Conservation (phyloP, 2,113 vertebrate species). For the Agelaius phoeniceus region DNA sequence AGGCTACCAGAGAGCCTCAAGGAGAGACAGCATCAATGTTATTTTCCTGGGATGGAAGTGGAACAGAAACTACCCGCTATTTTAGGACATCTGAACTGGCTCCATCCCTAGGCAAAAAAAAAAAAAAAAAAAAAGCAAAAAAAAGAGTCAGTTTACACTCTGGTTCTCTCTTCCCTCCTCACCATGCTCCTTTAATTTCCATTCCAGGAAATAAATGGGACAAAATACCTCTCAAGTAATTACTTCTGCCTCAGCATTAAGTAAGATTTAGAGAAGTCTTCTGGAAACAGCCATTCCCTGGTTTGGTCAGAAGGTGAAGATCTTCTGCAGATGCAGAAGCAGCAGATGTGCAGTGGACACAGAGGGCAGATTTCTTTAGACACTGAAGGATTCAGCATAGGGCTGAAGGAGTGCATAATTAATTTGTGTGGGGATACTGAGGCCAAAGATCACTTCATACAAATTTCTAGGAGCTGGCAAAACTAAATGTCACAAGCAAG, state of each 20-base stretch:
- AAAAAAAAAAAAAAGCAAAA: neutral
- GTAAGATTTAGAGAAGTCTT: neutral
- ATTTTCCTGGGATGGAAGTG: neutral
- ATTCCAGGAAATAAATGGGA: neutral
- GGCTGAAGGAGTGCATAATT: neutral
- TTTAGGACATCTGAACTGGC: conserved; percentile 9
- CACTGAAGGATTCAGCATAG: neutral
- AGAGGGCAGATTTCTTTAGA: neutral
- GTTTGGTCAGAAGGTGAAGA: neutral
- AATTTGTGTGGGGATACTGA: neutral
- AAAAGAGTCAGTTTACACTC: neutral
- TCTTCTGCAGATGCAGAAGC: neutral
- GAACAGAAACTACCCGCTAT: neutral
- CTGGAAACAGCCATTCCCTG: neutral
- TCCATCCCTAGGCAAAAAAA: neutral
- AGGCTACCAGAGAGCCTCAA: neutral
- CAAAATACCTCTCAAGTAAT: neutral
- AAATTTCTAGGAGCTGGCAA: neutral
- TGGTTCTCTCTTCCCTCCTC: neutral
- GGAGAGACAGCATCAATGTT: neutral
- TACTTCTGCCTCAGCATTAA: neutral
- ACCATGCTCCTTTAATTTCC: neutral
- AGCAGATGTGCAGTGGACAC: neutral
- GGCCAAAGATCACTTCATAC: neutral
- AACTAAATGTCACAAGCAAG: conserved; percentile 26